Percentiles rank a stretch among this genome's conserved stretches.
Conservation (phyloP, 2,797 vertebrate genomes). For the Notoglanidium macrostoma region DNA sequence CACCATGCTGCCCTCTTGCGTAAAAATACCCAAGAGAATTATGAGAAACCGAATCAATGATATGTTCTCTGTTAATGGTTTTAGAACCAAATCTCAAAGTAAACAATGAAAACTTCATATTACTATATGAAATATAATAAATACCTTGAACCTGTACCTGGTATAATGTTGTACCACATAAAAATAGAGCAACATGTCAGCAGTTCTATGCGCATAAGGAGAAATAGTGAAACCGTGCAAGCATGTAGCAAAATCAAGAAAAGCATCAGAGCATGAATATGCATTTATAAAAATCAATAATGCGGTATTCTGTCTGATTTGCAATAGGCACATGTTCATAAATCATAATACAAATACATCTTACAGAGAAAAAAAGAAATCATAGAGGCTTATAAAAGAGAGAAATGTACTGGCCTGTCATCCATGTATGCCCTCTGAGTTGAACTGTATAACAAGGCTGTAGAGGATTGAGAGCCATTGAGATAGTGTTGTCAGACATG, state of each 20-base stretch:
- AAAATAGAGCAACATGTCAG: background rate
- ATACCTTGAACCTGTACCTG: background rate
- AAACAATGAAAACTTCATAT: background rate
- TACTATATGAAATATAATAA: too few species aligned
- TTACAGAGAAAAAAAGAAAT: background rate
- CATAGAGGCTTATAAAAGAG: background rate
- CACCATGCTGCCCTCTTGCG: background rate
- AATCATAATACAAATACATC: too few species aligned
- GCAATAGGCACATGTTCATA: too few species aligned
- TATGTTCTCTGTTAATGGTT: background rate
- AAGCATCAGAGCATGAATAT: background rate
- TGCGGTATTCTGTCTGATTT: background rate
- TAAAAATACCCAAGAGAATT: background rate
- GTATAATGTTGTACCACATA: background rate
- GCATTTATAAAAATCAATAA: background rate
- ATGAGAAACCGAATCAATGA: background rate
- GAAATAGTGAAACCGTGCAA: background rate
- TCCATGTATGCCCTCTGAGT: background rate
- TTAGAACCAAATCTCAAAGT: background rate
- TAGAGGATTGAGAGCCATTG: background rate
- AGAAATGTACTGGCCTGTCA: background rate
- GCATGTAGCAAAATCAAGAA: background rate
- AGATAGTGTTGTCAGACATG: slow-evolving; percentile 33
- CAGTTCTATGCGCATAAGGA: background rate
- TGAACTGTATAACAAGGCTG: slow-evolving; percentile 12